Evolutionary conservation across 2,113 vertebrate genomes (phyloP).

Genomic region (Anser brachyrhynchus): DNA sequence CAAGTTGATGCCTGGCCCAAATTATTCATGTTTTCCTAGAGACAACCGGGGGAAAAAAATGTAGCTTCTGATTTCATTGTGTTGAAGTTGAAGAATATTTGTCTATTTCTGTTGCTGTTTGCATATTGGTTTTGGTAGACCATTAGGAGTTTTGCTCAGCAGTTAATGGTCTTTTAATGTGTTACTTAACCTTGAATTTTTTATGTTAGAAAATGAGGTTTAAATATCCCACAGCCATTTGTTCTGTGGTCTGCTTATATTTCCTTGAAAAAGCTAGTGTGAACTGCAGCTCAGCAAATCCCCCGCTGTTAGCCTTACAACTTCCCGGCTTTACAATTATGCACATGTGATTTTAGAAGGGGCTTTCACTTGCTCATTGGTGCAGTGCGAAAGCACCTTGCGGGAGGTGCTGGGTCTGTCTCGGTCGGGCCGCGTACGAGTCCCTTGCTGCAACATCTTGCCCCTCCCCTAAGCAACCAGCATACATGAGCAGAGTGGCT

Average conservation of each 20-base stretch:
- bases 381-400: constrained; percentile 67
- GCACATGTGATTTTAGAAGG: not conserved
- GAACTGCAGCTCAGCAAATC: constrained; percentile 53
- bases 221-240: constrained; percentile 49
- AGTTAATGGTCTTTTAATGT: not conserved
- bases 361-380: constrained; percentile 45
- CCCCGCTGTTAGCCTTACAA: constrained; percentile 32
- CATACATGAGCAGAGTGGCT: constrained; percentile 27
- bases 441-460: constrained; percentile 70
- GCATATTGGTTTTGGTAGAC: not conserved
- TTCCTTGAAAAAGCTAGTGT: not conserved
- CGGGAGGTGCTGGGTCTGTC: constrained; percentile 2
- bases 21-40: not conserved
- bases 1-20: not conserved
- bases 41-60: not conserved
- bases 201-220: constrained; percentile 9
- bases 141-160: not conserved
- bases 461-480: constrained; percentile 57
- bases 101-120: not conserved
- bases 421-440: constrained; percentile 46
- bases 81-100: not conserved
- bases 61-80: not conserved
- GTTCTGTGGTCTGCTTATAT: constrained; percentile 17
- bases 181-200: constrained; percentile 54
- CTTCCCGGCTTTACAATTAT: not conserved